phyloP scores from a whole-genome alignment of 2,113 vertebrate genomes.

The Cyanistes caeruleus region DNA sequence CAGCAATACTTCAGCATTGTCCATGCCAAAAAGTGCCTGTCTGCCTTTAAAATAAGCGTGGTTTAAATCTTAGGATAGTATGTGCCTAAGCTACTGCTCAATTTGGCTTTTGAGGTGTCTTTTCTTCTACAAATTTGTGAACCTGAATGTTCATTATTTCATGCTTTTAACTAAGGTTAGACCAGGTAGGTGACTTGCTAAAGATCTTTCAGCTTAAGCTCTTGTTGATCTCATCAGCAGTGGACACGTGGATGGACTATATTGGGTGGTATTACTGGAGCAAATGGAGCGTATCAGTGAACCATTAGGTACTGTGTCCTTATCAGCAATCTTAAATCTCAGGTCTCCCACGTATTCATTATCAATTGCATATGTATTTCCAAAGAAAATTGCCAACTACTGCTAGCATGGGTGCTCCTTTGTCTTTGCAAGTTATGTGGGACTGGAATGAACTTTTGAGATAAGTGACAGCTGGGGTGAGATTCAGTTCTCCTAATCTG shows the following conservation, averaged over 20 bases:
- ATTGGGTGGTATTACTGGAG: neutral
- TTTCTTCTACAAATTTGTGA: neutral
- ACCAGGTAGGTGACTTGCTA: neutral
- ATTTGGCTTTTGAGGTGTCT: neutral
- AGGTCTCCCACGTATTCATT: neutral
- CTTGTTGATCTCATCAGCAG: neutral
- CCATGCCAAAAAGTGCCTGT: neutral
- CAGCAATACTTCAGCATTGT: neutral
- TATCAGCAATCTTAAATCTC: neutral
- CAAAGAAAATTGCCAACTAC: neutral
- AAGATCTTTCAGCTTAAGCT: neutral
- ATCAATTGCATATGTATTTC: neutral
- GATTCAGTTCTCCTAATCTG: neutral
- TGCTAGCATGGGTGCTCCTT: neutral
- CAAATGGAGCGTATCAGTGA: neutral
- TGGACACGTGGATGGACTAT: neutral
- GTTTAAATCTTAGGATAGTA: neutral
- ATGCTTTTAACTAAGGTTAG: neutral
- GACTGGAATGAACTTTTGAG: neutral
- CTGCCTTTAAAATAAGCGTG: neutral
- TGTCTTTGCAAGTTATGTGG: neutral
- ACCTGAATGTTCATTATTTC: neutral
- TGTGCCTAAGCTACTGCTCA: neutral
- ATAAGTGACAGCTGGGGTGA: neutral
- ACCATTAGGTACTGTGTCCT: neutral